These are phyloP conservation scores for Actenoides hombroni DNA, from an alignment of 2,113 vertebrate species.

Conservation along the genomic window DNA sequence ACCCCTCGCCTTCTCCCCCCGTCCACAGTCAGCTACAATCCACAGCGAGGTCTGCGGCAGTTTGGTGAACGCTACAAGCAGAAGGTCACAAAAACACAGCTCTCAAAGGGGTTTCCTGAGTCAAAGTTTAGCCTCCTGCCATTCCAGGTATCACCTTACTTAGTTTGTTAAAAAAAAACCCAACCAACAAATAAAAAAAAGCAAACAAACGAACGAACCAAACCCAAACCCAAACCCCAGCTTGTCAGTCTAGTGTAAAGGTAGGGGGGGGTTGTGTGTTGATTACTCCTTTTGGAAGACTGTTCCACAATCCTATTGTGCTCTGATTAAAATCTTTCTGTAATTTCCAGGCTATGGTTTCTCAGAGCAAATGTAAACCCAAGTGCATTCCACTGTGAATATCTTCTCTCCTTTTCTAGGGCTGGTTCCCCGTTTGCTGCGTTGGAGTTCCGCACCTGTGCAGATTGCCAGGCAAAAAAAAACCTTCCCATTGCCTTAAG, in stretches of 20 bases:
- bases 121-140: not conserved
- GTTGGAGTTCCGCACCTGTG: not conserved
- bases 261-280: not conserved
- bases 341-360: not conserved
- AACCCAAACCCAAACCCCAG: not conserved
- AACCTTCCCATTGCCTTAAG: not conserved
- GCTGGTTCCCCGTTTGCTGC: not conserved
- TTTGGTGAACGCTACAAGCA: not conserved
- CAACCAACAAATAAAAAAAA: not conserved
- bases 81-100: not conserved
- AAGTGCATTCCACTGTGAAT: not conserved
- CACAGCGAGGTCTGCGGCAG: not conserved
- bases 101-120: not conserved
- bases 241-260: not conserved
- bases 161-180: not conserved
- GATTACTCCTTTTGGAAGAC: not conserved
- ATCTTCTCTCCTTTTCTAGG: not conserved
- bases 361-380: not conserved
- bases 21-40: not conserved
- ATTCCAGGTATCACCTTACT: not conserved
- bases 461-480: not conserved
- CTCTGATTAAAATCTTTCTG: not conserved
- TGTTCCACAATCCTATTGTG: not conserved
- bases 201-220: not conserved
- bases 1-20: not conserved